These are phyloP conservation scores for Intellagama lesueurii DNA, from an alignment of 2,797 vertebrate species.

Conservation along the genomic window DNA sequence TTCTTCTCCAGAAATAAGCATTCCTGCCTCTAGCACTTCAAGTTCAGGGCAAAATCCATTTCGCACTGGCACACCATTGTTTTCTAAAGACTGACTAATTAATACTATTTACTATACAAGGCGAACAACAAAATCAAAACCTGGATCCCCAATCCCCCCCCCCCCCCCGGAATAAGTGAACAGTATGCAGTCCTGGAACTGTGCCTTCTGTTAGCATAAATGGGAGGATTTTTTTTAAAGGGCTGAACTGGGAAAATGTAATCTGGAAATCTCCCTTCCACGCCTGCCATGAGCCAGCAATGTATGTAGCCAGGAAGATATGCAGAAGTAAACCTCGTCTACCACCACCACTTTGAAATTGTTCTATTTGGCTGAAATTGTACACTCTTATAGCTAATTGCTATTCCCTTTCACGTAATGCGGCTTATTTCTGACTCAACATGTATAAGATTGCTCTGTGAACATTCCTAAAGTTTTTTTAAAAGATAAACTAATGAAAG, in stretches of 20 bases:
- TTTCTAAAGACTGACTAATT: not conserved
- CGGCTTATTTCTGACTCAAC: not conserved
- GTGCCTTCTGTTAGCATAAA: not conserved
- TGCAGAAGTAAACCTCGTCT: too few relatives aligned
- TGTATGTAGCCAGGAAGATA: too few relatives aligned
- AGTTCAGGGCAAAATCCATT: not conserved
- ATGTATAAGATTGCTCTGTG: not conserved
- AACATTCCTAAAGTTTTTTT: not conserved
- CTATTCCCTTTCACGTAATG: not conserved
- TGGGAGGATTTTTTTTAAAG: not conserved
- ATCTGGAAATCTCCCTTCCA: not conserved
- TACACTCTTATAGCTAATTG: not conserved
- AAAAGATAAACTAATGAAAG: not conserved
- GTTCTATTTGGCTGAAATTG: not conserved
- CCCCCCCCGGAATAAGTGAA: not conserved
- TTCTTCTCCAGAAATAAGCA: not conserved
- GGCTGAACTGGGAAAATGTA: not conserved
- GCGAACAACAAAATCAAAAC: not conserved
- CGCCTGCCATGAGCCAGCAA: too few relatives aligned
- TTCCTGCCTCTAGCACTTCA: not conserved
- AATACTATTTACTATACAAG: not conserved
- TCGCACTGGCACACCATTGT: not conserved
- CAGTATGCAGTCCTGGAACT: too few relatives aligned
- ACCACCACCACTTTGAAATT: not conserved
- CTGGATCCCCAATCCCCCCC: too few relatives aligned